Evolutionary conservation across 2,888 invertebrate species (phyloP), one percentile per base, ranked within the genome.

Genomic region (Cosmia trapezina): DNA sequence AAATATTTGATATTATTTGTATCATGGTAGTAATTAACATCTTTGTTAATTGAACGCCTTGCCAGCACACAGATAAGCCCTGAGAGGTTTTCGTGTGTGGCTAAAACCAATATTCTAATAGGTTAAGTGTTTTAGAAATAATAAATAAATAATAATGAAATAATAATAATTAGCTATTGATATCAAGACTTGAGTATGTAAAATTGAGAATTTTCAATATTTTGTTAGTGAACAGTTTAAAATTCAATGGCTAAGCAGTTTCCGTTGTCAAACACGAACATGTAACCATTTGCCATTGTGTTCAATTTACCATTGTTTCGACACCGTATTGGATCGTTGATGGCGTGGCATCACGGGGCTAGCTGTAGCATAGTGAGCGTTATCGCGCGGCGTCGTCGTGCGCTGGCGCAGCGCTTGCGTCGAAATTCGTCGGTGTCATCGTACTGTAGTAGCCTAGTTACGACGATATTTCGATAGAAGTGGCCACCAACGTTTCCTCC

Each of bases 391-490:
- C 60, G 61, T 66, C 60, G 61, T 66, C 57, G 71, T 73, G 73
- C 73, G 85, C 76, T 57, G 41, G 76, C 75, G 83, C 79, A 59
- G 74, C 74, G 82, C 74, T 72, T 64, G 75, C 86, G 78, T 81
- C 82, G 84, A 87, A 88, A 87, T 83, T 85, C 80, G 83, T 83
- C 88, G 91, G 91, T 91, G 93, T 94, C 94, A 93, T 92, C 91
- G 94, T 84, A 92, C 94, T 90, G 88, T 82, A 90, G 91, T 93
- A 89, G 90, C 94, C 94, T 89, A 94, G 90, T 90, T 94, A 89
- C 91, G 89, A 89, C 90, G 91, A 93, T 93, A 93, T 93, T 94
- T 93, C 92, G 92, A 93, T 94, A 92, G 90, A 81, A 81, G 77
- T 72, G 70, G 70, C 84, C 77, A 81, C 81, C 69, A 70, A 69